phyloP scores from a whole-genome alignment of 2,888 invertebrate genomes.

The Perizoma affinitatum region DNA sequence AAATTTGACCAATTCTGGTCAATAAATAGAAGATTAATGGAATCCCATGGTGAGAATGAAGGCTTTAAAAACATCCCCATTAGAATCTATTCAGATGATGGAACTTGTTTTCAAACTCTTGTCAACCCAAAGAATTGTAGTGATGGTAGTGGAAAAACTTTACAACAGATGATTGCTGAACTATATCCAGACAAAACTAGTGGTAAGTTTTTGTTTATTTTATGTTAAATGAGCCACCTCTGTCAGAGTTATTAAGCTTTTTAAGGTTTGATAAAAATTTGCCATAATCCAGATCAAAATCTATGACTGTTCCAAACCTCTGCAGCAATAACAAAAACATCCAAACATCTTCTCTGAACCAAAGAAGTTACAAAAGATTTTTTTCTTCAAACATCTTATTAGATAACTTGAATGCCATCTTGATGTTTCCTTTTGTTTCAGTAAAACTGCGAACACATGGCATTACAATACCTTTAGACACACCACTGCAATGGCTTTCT shows the following conservation, averaged over 20 bases:
- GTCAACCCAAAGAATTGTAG: conserved; percentile 88
- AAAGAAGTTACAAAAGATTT: no score
- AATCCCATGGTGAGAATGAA: conserved; percentile 90
- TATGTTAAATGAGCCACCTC: no score
- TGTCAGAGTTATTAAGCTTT: no score
- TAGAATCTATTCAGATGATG: conserved; percentile 90
- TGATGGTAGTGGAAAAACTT: conserved; percentile 88
- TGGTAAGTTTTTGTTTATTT: conserved; percentile 49
- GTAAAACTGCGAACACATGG: conserved; percentile 94
- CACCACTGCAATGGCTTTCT: conserved; percentile 98
- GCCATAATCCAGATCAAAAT: no score
- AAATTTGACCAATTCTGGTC: conserved; percentile 99
- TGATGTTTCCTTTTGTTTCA: conserved; percentile 67
- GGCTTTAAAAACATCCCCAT: conserved; percentile 95
- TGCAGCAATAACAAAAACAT: no score
- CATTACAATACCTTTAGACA: conserved; percentile 92
- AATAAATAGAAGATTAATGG: conserved; percentile 97
- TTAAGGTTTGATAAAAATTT: no score
- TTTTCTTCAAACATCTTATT: no score
- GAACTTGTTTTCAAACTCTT: conserved; percentile 89
- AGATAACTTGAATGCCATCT: no score
- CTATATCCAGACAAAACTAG: conserved; percentile 85
- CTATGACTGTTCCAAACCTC: no score
- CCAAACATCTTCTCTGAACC: no score
- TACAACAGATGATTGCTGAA: conserved; percentile 88